Conservation (phyloP, 1,140 invertebrate species). For the Brachionus asplanchnoidis region DNA sequence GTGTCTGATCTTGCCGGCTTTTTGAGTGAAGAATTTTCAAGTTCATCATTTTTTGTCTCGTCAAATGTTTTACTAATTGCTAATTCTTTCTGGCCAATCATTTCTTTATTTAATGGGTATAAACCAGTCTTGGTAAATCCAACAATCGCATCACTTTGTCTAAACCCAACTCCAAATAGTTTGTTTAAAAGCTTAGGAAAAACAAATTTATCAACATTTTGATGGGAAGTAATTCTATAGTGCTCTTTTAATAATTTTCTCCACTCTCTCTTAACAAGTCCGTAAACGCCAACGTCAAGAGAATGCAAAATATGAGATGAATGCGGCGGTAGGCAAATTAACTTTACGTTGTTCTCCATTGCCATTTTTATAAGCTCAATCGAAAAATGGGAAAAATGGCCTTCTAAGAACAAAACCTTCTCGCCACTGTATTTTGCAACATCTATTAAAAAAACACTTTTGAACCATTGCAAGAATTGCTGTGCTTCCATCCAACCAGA, state of each 20-base stretch:
- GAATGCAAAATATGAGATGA: neutral
- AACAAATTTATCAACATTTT: neutral
- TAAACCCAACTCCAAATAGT: neutral
- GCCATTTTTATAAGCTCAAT: neutral
- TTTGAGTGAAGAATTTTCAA: neutral
- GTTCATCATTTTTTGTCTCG: neutral
- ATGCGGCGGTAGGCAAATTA: neutral
- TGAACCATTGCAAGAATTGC: neutral
- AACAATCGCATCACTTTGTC: neutral
- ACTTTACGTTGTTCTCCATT: neutral
- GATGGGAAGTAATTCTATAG: neutral
- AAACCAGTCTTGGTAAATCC: neutral
- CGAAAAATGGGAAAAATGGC: neutral
- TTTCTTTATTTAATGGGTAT: neutral
- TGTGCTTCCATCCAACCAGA: neutral
- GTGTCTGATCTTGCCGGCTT: neutral
- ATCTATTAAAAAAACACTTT: neutral
- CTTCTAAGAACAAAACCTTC: neutral
- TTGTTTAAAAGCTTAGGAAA: neutral
- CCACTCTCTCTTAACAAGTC: neutral
- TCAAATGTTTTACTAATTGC: neutral
- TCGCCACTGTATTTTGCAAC: neutral
- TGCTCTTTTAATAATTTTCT: neutral
- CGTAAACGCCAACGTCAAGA: neutral
- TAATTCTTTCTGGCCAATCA: neutral